phyloP scores from a whole-genome alignment of 2,797 vertebrate genomes.

The Muraenolepis orangiensis region DNA sequence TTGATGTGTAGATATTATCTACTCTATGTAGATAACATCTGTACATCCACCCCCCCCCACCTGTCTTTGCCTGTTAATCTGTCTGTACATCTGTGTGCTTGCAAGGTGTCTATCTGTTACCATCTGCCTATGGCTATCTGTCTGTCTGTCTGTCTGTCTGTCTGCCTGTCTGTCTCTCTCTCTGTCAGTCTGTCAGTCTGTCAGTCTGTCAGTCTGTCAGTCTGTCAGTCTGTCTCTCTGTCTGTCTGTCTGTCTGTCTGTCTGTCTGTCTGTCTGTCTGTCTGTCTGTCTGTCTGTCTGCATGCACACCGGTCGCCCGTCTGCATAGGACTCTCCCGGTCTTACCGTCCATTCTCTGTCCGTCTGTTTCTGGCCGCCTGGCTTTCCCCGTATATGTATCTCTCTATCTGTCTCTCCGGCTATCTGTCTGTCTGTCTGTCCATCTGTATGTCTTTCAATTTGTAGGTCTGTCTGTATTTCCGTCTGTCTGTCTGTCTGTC shows the following conservation, averaged over 20 bases:
- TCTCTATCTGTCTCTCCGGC: constrained; percentile 1
- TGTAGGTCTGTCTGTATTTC: background rate
- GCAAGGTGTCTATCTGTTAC: background rate
- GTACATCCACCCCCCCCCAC: background rate
- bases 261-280: background rate
- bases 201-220: background rate
- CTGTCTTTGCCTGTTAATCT: constrained; percentile 11
- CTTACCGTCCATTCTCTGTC: background rate
- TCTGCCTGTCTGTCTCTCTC: constrained; percentile 5
- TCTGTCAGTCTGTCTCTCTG: background rate
- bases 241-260: background rate
- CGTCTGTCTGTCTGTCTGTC: background rate
- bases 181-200: background rate
- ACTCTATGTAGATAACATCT: background rate
- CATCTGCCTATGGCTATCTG: background rate
- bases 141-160: background rate
- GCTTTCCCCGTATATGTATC: no score
- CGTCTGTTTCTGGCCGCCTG: background rate
- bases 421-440: background rate
- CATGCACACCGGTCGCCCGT: no score
- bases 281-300: background rate
- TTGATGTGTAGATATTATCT: no score
- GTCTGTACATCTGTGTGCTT: background rate
- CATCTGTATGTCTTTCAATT: constrained; percentile 13
- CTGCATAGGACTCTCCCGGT: no score